Percentiles rank a stretch among this genome's conserved stretches.
These are phyloP conservation scores for Drosophila cyrtoloma DNA, from an alignment of 2,888 invertebrate species.

Conservation along the genomic window DNA sequence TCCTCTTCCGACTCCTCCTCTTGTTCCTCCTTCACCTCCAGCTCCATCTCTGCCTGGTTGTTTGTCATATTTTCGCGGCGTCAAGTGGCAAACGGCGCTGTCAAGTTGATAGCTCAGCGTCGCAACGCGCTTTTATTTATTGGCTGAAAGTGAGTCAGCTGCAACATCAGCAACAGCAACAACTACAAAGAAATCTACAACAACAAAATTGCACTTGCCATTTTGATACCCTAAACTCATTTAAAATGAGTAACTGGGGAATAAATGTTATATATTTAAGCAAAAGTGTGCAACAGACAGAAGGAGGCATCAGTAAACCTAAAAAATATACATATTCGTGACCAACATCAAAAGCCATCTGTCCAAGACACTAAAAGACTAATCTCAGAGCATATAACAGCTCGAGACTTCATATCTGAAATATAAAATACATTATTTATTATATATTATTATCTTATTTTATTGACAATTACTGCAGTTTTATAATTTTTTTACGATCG, in stretches of 20 bases:
- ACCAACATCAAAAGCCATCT: not conserved
- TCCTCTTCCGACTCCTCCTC: not conserved
- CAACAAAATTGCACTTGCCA: constrained; percentile 11
- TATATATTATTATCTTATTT: not conserved
- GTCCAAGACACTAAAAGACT: not conserved
- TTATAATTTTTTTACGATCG: too few species aligned
- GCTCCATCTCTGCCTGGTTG: not conserved
- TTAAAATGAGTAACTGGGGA: not conserved
- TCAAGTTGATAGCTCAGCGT: constrained; percentile 36
- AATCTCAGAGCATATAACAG: not conserved
- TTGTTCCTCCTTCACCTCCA: not conserved
- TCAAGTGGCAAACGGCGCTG: constrained; percentile 40
- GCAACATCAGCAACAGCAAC: constrained; percentile 20
- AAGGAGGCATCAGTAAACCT: not conserved
- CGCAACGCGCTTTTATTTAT: constrained; percentile 44
- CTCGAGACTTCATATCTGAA: not conserved
- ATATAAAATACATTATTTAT: not conserved
- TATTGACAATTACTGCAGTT: too few species aligned
- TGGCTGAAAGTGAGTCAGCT: constrained; percentile 29
- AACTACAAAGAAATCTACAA: not conserved
- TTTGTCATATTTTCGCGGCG: constrained; percentile 42
- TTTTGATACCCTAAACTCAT: not conserved
- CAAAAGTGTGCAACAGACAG: not conserved
- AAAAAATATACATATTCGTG: not conserved
- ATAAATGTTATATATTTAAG: not conserved